A percentile compares a stretch with the other conserved stretches of the same genome.
phyloP scores from a whole-genome alignment of 2,888 invertebrate species.

The Lochmaea crataegi region DNA sequence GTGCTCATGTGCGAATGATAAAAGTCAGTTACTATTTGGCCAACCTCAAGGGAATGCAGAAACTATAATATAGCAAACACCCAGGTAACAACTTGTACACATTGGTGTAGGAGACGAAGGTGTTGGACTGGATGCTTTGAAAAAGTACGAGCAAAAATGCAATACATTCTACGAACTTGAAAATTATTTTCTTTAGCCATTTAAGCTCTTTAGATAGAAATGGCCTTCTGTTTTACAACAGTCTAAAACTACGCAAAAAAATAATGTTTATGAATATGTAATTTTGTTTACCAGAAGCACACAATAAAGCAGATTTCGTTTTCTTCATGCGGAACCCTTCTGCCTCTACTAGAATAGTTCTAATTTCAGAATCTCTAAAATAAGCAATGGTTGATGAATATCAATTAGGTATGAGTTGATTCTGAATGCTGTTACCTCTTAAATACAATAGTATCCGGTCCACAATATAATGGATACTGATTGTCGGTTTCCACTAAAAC shows the following conservation, averaged over 20 bases:
- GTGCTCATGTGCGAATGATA: no score
- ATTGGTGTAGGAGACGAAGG: no score
- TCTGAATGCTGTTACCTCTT: slow-evolving; percentile 59
- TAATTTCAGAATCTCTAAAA: slow-evolving; percentile 72
- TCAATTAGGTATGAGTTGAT: neutral
- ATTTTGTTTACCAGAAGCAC: slow-evolving; percentile 69
- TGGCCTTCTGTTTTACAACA: neutral
- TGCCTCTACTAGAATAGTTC: slow-evolving; percentile 73
- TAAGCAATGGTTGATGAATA: neutral
- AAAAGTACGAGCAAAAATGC: no score
- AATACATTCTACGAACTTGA: no score
- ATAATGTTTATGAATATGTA: neutral
- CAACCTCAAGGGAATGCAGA: no score
- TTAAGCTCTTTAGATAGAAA: no score
- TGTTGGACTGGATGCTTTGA: no score
- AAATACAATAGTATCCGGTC: slow-evolving; percentile 65
- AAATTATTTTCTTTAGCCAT: no score
- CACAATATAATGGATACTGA: slow-evolving; percentile 65
- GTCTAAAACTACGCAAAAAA: neutral
- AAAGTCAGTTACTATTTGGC: no score
- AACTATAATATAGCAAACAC: no score
- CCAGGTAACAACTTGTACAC: no score
- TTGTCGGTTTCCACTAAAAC: slow-evolving; percentile 67
- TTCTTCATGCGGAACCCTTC: slow-evolving; percentile 78
- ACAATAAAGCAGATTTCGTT: slow-evolving; percentile 75